Base-by-base conservation (phyloP, 2,888 invertebrate genomes). In the Philereme transversata region DNA sequence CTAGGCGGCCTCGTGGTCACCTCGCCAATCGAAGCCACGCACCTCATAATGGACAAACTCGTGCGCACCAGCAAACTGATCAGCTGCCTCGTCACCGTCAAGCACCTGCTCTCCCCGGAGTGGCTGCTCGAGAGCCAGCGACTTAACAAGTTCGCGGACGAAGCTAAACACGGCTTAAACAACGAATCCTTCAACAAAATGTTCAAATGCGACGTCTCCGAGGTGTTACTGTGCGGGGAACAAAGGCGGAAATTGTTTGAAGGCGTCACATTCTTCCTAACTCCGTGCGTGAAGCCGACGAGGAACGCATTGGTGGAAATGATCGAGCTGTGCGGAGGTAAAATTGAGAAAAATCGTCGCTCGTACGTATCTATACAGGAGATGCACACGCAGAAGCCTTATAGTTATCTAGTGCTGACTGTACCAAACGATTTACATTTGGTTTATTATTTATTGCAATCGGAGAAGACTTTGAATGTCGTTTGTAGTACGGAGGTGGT, bases 311-410 rank as follows among this genome's bases (percentile, higher is more conserved):
- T 99, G 46, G 93, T 94, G 4, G 96, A 96, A 74, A 95, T 99
- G 86, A 96, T 99, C 45, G 96, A 97, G 78, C 94, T 96, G 51
- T 97, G 97, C 44, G 99, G 99, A 4, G 99, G 99, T 0, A 94
- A 93, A 53, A 95, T 98, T 10, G 97, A 98, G 70, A 95, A 95
- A 69, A 95, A 96, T 57, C 93, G 97, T 52, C 94, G 97, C 4
- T 95, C 96, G 0, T 93, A 95, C 48, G 94, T 95, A 9, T 94
- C 95, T 48, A 96, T 97, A 73, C 95, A 96, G 71, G 96, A 97
- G 68, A 93, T 95, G 77, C 96, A 96, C 77, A 87, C 87, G 5
- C 94, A 94, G 61, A 93, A 92, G 11, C 95, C 96, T 9, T 94
- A 94, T 75, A 95, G 95, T 68, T 98, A 98, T 79, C 90, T 98